Base-by-base conservation (phyloP, 2,888 invertebrate genomes). In the Phalera bucephala region DNA sequence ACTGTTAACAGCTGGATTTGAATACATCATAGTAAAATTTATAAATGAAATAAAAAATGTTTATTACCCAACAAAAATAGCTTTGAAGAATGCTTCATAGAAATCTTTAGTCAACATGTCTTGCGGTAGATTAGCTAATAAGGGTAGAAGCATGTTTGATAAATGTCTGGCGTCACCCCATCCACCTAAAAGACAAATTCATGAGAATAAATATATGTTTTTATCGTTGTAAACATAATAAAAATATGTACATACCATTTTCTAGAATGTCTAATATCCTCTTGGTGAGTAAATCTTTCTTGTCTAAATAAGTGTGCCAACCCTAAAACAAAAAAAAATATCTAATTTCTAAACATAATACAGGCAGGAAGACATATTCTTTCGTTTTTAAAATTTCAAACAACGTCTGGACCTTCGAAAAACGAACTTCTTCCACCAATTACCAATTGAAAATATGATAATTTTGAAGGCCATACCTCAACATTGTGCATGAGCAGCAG, bases 121-220 rank as follows among this genome's bases (percentile, higher is more conserved):
- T 10, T 80, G 75, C 3, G 94, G 93, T 53, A 96, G 81, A 57
- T 92, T 91, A 2, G 95, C 94, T 30, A 97, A 69, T 43, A 97
- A 88, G 6, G 96, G 96, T 36, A 96, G 80, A 36, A 97, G 75
- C 74, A 94, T 93, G 11, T 94, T 94, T 41, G 93, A 93, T 53
- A 97, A 91, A 4, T 92, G 89, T 33, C 90, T 81, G 5, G 96
- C 95, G 76, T 94, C 95, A 14, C 95, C 95, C 82, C 94, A 92
- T 0, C 95, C 96, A 31, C 94, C 96, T 82, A 39, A 1, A 29
- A 21, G 14, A 15, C 30, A 9, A n/a, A 8, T 2, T 7, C 22
- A 1, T 6, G 10, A 5, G 3, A 3, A 26, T 13, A 13, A n/a
- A n/a, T n/a, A n/a, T n/a, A n/a, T n/a, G n/a, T n/a, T n/a, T n/a